phyloP scores from a whole-genome alignment of 2,888 invertebrate genomes.

The Dynastes tityus region DNA sequence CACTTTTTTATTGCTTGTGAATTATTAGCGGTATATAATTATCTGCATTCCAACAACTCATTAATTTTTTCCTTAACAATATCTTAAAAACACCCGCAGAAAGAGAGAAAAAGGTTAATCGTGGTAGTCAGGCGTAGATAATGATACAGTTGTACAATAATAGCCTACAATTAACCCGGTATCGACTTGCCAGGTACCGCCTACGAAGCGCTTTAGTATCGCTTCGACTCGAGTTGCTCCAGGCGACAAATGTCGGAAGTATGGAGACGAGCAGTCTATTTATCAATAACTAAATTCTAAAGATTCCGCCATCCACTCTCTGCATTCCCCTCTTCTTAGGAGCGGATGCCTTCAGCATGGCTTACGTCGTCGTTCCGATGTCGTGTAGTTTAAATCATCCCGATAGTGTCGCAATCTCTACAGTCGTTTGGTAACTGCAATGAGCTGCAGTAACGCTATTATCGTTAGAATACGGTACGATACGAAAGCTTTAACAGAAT shows the following conservation, averaged over 20 bases:
- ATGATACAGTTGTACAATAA: conserved; percentile 62
- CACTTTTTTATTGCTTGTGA: background rate
- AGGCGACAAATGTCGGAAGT: conserved; percentile 65
- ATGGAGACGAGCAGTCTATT: conserved; percentile 60
- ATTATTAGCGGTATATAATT: conserved; percentile 30
- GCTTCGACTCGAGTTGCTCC: conserved; percentile 54
- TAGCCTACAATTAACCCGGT: conserved; percentile 62
- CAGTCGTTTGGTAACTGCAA: background rate
- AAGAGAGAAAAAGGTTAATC: conserved; percentile 51
- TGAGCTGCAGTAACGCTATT: conserved; percentile 16
- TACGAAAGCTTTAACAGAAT: background rate
- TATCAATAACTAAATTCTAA: conserved; percentile 65
- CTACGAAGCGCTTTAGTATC: conserved; percentile 54
- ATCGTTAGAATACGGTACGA: background rate
- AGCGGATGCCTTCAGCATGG: no score
- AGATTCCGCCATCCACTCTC: conserved; percentile 55
- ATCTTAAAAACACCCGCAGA: background rate
- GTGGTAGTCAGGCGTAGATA: conserved; percentile 58
- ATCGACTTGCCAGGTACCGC: conserved; percentile 58
- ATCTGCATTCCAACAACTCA: conserved; percentile 43
- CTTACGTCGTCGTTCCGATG: conserved; percentile 43
- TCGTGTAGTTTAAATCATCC: conserved; percentile 64
- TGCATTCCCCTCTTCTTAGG: background rate
- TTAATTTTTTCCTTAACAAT: background rate
- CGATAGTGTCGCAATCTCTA: conserved; percentile 58